These are phyloP conservation scores for Xiphophorus hellerii DNA, from an alignment of 2,113 vertebrate species.

Conservation along the genomic window DNA sequence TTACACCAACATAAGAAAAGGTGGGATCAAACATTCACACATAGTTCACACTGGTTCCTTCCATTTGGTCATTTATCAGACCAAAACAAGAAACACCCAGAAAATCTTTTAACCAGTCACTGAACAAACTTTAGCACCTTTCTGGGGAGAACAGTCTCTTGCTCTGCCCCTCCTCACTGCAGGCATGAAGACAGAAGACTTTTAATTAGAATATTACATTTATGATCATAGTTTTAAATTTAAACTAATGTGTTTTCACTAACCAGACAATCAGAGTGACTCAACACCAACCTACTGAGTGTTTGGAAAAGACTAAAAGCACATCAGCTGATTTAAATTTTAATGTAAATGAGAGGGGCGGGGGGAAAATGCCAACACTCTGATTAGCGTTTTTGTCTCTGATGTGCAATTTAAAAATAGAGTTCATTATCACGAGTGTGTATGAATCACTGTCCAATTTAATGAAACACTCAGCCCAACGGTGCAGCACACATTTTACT, in stretches of 20 bases:
- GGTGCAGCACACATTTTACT: slow-evolving; percentile 3
- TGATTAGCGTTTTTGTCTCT: not conserved
- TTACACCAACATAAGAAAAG: not conserved
- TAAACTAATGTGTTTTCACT: not conserved
- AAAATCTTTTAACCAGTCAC: too few relatives aligned
- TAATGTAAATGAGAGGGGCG: not conserved
- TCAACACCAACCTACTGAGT: too few relatives aligned
- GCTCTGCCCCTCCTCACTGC: not conserved
- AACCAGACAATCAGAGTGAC: not conserved
- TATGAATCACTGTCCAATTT: not conserved
- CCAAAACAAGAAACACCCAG: not conserved
- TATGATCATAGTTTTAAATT: not conserved
- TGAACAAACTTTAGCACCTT: too few relatives aligned
- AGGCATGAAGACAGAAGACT: not conserved
- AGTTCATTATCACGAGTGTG: not conserved
- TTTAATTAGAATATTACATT: too few relatives aligned
- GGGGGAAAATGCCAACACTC: not conserved
- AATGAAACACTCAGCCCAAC: slow-evolving; percentile 2
- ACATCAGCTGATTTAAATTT: not conserved
- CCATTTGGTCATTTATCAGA: not conserved
- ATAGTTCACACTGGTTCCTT: not conserved
- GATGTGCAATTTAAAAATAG: not conserved
- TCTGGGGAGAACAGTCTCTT: too few relatives aligned
- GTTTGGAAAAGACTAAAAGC: not conserved
- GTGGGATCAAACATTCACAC: not conserved